Conservation (phyloP, 2,113 vertebrate species). For the Bubo bubo region DNA sequence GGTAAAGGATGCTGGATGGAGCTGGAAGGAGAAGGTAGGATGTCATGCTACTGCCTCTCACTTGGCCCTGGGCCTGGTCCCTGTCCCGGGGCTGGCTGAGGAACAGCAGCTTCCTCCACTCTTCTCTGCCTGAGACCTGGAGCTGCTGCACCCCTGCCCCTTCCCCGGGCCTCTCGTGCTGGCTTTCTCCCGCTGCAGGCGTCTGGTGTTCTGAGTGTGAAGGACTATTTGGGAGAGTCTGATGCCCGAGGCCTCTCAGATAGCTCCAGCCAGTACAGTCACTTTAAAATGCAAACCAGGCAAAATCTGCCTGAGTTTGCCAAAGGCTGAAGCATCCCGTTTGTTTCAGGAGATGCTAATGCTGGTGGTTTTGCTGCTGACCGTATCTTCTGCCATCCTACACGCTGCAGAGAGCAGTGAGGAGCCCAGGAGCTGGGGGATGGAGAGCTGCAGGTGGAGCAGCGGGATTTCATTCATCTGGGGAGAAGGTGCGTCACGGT, state of each 20-base stretch:
- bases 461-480: not conserved
- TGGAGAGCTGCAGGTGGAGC: not conserved
- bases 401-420: not conserved
- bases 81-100: not conserved
- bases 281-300: not conserved
- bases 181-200: conserved; percentile 18
- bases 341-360: not conserved
- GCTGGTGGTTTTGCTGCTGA: not conserved
- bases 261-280: not conserved
- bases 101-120: not conserved
- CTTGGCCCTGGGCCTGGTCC: not conserved
- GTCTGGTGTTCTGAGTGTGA: not conserved
- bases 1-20: not conserved
- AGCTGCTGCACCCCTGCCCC: not conserved
- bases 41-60: not conserved
- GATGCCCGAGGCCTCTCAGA: not conserved
- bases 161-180: not conserved
- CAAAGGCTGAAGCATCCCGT: not conserved
- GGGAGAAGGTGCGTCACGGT: not conserved
- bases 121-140: not conserved
- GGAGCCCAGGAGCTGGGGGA: not conserved
- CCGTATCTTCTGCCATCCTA: not conserved
- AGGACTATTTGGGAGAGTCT: not conserved
- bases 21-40: not conserved
- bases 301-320: not conserved